Conservation (phyloP, 2,113 vertebrate species). For the Cricetomys ansorgei region DNA sequence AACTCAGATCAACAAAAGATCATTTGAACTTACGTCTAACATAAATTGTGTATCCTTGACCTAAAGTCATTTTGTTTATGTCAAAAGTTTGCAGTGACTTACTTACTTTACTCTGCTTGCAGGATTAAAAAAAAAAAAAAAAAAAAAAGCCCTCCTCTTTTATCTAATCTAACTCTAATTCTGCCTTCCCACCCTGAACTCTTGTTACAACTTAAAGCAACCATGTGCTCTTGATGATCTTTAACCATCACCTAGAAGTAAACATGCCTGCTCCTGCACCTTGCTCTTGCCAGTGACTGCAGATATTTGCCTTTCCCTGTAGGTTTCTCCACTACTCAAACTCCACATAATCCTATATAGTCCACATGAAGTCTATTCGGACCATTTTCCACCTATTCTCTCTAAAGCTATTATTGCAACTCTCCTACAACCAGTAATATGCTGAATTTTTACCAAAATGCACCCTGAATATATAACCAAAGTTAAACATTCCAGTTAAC, state of each 20-base stretch:
- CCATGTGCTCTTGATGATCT: neutral
- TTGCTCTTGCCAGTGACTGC: neutral
- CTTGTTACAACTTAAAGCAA: neutral
- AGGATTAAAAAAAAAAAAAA: too few relatives aligned
- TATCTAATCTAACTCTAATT: neutral
- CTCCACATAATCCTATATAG: neutral
- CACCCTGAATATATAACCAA: neutral
- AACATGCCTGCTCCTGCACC: neutral
- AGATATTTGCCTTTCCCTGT: neutral
- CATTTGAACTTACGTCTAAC: neutral
- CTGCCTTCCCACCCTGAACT: neutral
- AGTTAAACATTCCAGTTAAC: slow-evolving; percentile 6
- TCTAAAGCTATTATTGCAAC: neutral
- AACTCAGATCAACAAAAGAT: neutral
- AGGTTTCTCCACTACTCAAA: neutral
- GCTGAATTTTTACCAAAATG: slow-evolving; percentile 15
- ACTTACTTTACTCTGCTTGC: neutral
- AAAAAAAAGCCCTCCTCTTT: neutral
- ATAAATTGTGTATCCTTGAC: neutral
- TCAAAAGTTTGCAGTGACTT: neutral
- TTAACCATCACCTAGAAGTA: neutral
- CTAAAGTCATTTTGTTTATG: neutral
- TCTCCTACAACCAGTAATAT: neutral
- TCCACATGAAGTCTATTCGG: neutral
- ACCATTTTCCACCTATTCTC: neutral